phyloP scores from a whole-genome alignment of 2,888 invertebrate genomes.

The Parnassius smintheus region DNA sequence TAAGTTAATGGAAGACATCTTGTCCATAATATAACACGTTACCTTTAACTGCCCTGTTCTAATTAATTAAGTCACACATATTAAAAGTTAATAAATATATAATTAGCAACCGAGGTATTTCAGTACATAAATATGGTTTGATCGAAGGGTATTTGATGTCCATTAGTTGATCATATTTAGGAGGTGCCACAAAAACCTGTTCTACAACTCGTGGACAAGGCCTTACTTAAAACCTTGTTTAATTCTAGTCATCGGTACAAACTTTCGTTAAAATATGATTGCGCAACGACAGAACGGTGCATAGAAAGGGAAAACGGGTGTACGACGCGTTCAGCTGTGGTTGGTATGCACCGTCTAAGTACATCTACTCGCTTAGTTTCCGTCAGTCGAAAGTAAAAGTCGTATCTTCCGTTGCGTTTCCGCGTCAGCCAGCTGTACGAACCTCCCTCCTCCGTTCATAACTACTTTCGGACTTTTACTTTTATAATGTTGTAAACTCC shows the following conservation, averaged over 20 bases:
- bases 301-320: constrained; percentile 11
- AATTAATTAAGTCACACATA: too few species aligned
- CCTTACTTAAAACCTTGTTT: not conserved
- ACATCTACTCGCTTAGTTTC: constrained; percentile 37
- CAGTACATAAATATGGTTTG: not conserved
- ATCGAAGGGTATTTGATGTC: constrained; percentile 9
- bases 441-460: constrained; percentile 31
- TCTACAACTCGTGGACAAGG: constrained; percentile 12
- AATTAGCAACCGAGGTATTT: not conserved
- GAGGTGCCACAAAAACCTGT: constrained; percentile 14
- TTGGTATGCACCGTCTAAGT: constrained; percentile 1
- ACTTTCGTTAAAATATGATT: constrained; percentile 2
- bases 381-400: constrained; percentile 67
- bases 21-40: too few species aligned
- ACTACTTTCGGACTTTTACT: constrained; percentile 71
- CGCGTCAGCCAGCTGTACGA: constrained; percentile 42
- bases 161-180: constrained; percentile 11
- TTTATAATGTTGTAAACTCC: constrained; percentile 44
- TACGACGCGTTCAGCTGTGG: not conserved
- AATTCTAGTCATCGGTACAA: not conserved
- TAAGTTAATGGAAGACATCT: too few species aligned
- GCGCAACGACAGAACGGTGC: not conserved
- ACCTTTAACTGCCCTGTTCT: too few species aligned
- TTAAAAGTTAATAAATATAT: too few species aligned
- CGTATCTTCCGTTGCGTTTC: constrained; percentile 62